Base-by-base conservation (phyloP, 2,113 vertebrate genomes). In the Lophura nycthemera region DNA sequence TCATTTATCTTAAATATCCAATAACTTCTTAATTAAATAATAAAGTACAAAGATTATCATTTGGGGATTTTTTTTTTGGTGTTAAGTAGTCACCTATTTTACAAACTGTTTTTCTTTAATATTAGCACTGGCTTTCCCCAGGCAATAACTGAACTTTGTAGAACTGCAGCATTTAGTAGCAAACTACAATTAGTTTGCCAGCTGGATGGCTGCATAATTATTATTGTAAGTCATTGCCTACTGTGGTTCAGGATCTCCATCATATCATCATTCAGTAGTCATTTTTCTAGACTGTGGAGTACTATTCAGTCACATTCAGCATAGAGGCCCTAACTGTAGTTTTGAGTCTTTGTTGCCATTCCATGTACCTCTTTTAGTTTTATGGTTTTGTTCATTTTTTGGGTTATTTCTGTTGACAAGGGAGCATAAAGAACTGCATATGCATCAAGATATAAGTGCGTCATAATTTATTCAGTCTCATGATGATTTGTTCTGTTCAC, bases 1-100 rank as follows among this genome's bases (percentile, higher is more conserved):
- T 50, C 1, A 71, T 88, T 89, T 92, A 36, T 86, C 66, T 67
- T 48, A 67, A 79, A 34, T 43, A 86, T 83, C 42, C 19, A 81
- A 70, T 11, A 65, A 34, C 34, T 80, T 94, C 60, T 78, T 10
- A 90, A 95, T 95, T 94, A 91, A 96, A 47, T 82, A 86, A 89
- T 95, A 79, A 93, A 93, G 54, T 43, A 74, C 57, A 74, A 76
- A 77, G 42, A 91, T 86, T 95, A 95, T 52, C 65, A 87, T 61
- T 64, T 66, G 40, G 38, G 72, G 42, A 96, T 64, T 21, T 56
- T 76, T 56, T 76, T n/a, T 77, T 32, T 77, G 74, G 76, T 83
- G 60, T 89, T 11, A 65, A 75, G 32, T 29, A 75, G 64, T 73
- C 48, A 78, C 32, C 65, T 85, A 75, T 47, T 15, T 11, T 65